Conservation (phyloP, 2,888 invertebrate genomes). For the Acleris emargana region DNA sequence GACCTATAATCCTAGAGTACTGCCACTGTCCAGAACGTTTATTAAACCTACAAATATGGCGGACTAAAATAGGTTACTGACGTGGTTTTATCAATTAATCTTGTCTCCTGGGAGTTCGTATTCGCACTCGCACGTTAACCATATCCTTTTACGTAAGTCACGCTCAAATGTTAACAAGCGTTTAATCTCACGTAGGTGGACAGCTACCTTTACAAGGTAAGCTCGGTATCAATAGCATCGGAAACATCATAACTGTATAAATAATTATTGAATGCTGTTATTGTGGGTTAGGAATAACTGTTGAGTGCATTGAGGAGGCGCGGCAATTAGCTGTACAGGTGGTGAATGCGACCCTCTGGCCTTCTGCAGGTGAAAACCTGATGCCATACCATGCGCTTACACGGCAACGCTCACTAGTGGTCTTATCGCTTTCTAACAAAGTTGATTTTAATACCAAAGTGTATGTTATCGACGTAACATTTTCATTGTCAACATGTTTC, state of each 20-base stretch:
- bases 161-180: slow-evolving; percentile 19
- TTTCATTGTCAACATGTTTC: slow-evolving; percentile 63
- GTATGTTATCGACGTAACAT: slow-evolving; percentile 41
- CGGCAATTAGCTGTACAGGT: slow-evolving; percentile 79
- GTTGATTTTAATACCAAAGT: background rate
- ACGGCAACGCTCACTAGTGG: background rate
- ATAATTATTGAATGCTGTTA: slow-evolving; percentile 59
- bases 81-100: slow-evolving; percentile 14
- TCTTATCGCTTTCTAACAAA: background rate
- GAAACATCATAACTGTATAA: slow-evolving; percentile 53
- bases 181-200: slow-evolving; percentile 30
- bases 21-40: too few species aligned
- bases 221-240: slow-evolving; percentile 44
- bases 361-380: slow-evolving; percentile 46
- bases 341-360: slow-evolving; percentile 76
- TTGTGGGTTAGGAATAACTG: slow-evolving; percentile 67
- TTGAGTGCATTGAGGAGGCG: slow-evolving; percentile 64
- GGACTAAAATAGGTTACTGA: too few species aligned
- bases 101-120: slow-evolving; percentile 8
- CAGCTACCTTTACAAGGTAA: slow-evolving; percentile 31
- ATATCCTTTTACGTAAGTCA: slow-evolving; percentile 32
- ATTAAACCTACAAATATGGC: too few species aligned
- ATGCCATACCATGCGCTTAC: slow-evolving; percentile 16
- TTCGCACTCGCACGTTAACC: slow-evolving; percentile 9
- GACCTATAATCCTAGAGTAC: too few species aligned